These are phyloP conservation scores for Strix aluco DNA, from an alignment of 2,113 vertebrate genomes.

Conservation along the genomic window DNA sequence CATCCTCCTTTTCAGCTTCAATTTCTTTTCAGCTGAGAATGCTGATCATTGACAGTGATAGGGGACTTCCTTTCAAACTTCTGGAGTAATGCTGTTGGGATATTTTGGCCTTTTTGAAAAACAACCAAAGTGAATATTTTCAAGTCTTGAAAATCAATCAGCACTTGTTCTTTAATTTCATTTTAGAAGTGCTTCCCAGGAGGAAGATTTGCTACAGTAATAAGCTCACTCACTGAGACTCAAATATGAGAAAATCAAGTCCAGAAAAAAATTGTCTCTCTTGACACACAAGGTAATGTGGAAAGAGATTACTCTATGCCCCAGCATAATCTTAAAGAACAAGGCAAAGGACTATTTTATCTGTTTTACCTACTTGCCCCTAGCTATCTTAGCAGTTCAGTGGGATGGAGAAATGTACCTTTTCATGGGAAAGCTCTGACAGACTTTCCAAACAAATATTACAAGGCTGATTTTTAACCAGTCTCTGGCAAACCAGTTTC, in stretches of 20 bases:
- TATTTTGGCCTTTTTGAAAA: not conserved
- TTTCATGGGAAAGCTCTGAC: slow-evolving; percentile 27
- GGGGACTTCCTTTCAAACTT: not conserved
- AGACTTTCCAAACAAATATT: not conserved
- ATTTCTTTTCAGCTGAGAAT: not conserved
- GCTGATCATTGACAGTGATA: not conserved
- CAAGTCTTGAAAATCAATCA: slow-evolving; percentile 1
- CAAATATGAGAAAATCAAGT: slow-evolving; percentile 35
- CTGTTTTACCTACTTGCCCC: not conserved
- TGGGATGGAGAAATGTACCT: not conserved
- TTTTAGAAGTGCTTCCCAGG: slow-evolving; percentile 5
- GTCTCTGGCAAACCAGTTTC: not conserved
- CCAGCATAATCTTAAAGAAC: not conserved
- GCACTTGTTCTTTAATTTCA: not conserved
- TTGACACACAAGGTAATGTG: not conserved
- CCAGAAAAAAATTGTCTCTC: not conserved
- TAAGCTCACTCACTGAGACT: slow-evolving; percentile 2
- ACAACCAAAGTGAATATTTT: not conserved
- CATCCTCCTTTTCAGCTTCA: not conserved
- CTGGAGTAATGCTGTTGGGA: not conserved
- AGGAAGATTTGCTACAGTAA: slow-evolving; percentile 23
- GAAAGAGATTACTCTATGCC: not conserved
- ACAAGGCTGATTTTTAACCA: not conserved
- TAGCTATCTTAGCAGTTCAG: not conserved
- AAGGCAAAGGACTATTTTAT: not conserved